Percentiles rank a stretch among this genome's conserved stretches.
Conservation (phyloP, 2,113 vertebrate species). For the Calidris pygmaea region DNA sequence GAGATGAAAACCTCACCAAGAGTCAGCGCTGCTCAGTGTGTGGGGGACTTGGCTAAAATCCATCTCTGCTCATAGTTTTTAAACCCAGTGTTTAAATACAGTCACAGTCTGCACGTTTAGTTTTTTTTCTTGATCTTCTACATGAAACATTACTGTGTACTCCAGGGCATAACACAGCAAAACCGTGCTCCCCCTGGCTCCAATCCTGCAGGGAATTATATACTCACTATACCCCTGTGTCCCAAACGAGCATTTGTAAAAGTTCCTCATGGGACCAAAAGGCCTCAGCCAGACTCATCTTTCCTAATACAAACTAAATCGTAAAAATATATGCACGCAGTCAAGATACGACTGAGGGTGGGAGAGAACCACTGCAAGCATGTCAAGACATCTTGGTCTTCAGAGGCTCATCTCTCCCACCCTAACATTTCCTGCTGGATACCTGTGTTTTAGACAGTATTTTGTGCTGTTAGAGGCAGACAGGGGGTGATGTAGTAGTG, state of each 20-base stretch:
- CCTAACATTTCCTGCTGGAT: not conserved
- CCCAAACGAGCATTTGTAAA: not conserved
- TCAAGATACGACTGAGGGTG: not conserved
- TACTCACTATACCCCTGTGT: not conserved
- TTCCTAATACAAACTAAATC: not conserved
- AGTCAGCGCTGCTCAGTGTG: not conserved
- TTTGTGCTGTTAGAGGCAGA: not conserved
- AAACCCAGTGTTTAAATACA: not conserved
- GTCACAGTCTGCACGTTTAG: not conserved
- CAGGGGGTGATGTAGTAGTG: rapidly evolving
- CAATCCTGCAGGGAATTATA: not conserved
- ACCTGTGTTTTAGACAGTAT: not conserved
- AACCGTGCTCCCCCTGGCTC: not conserved
- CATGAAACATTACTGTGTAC: not conserved
- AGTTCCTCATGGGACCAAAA: not conserved
- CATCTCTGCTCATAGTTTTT: not conserved
- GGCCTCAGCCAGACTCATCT: not conserved
- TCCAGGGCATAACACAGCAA: not conserved
- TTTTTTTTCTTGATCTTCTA: not conserved
- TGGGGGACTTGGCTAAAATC: not conserved
- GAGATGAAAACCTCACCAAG: not conserved
- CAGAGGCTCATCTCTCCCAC: not conserved
- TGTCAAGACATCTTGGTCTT: not conserved
- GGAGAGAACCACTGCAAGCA: not conserved
- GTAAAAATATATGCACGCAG: not conserved